Evolutionary conservation across 2,888 invertebrate genomes (phyloP).

Genomic region (Lepidochrysops patricia): DNA sequence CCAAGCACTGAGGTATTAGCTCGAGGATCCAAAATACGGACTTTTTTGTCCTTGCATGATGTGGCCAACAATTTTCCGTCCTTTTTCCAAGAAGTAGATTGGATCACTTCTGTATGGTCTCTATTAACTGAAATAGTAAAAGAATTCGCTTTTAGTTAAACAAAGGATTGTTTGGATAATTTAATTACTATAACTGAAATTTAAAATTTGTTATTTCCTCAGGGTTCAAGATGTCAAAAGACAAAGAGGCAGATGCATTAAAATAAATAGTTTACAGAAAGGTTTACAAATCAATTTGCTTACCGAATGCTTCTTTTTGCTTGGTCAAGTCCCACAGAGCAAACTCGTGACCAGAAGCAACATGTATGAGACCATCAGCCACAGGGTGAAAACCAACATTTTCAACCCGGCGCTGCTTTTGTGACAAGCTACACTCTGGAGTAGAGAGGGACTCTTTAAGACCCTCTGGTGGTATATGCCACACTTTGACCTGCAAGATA

Average conservation of each 20-base stretch:
- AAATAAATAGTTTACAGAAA: neutral
- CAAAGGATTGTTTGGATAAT: too few species aligned
- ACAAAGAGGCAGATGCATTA: too few species aligned
- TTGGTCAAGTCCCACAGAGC: conserved; percentile 90
- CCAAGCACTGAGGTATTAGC: conserved; percentile 73
- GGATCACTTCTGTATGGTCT: conserved; percentile 90
- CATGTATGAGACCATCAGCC: conserved; percentile 91
- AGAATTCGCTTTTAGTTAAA: neutral
- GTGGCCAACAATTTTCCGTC: conserved; percentile 88
- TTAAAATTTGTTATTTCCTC: too few species aligned
- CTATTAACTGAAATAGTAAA: conserved; percentile 61
- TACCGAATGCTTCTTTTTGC: conserved; percentile 87
- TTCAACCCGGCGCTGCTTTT: conserved; percentile 89
- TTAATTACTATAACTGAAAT: too few species aligned
- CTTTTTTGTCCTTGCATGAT: conserved; percentile 92
- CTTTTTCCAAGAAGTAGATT: conserved; percentile 91
- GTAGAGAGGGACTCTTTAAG: conserved; percentile 84
- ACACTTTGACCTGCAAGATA: conserved; percentile 82
- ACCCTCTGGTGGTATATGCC: conserved; percentile 90
- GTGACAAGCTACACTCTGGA: conserved; percentile 86
- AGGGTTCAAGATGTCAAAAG: too few species aligned
- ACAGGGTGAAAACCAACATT: conserved; percentile 93
- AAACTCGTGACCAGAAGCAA: conserved; percentile 86
- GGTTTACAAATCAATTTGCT: conserved; percentile 18
- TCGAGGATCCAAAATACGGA: conserved; percentile 90